A percentile compares a stretch with the other conserved stretches of the same genome.
phyloP scores from a whole-genome alignment of 2,113 vertebrate genomes.

The Anoplopoma fimbria region DNA sequence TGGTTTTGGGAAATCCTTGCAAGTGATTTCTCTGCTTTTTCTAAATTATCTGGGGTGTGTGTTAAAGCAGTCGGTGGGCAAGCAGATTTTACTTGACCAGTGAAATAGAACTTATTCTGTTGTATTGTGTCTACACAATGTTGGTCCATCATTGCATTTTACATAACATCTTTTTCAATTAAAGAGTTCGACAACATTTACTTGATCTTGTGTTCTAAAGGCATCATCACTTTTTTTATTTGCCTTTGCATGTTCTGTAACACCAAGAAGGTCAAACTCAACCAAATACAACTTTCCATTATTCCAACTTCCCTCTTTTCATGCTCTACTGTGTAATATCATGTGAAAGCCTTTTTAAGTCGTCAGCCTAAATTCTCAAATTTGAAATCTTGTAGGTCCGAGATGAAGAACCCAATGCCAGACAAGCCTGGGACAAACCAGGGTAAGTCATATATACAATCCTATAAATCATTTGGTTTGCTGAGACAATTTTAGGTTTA shows the following conservation, averaged over 20 bases:
- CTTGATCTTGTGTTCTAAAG: conserved; percentile 10
- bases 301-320: not conserved
- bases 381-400: conserved; percentile 57
- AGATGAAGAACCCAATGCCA: conserved; percentile 82
- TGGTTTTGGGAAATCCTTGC: conserved; percentile 5
- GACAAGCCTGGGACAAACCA: conserved; percentile 91
- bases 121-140: not conserved
- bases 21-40: not conserved
- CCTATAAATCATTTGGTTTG: not conserved
- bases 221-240: not conserved
- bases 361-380: not conserved
- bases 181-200: conserved; percentile 2
- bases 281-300: conserved; percentile 55
- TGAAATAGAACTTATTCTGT: not conserved
- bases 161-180: not conserved
- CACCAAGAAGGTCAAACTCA: conserved; percentile 79
- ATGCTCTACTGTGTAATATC: not conserved
- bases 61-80: not conserved
- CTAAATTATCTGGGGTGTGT: not conserved
- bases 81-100: not conserved
- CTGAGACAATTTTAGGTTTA: not conserved
- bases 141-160: conserved; percentile 22
- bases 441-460: conserved; percentile 84
- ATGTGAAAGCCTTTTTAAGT: not conserved
- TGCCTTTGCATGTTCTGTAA: conserved; percentile 45